phyloP scores from a whole-genome alignment of 1,140 invertebrate species.

The Oryzaephilus surinamensis region DNA sequence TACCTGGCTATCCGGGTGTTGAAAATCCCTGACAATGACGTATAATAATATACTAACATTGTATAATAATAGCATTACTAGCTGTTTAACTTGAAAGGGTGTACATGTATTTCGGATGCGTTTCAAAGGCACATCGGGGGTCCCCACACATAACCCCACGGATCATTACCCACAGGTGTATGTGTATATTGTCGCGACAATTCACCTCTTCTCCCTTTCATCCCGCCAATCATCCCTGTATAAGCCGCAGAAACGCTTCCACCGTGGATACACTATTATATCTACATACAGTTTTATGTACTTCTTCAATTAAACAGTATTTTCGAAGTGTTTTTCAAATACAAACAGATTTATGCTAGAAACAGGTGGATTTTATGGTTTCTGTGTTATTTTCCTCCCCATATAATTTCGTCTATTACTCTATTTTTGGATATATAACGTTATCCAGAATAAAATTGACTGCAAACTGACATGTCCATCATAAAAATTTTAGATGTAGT shows the following conservation, averaged over 20 bases:
- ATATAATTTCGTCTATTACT: too few species aligned
- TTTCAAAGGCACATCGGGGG: conserved; percentile 12
- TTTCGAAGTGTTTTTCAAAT: background rate
- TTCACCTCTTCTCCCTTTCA: too few species aligned
- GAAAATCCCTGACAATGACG: conserved; percentile 14
- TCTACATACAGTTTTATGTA: background rate
- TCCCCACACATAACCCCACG: conserved; percentile 11
- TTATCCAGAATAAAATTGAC: too few species aligned
- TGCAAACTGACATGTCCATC: too few species aligned
- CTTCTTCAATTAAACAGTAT: background rate
- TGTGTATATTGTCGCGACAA: background rate
- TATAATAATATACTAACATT: conserved; percentile 10
- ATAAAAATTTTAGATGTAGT: too few species aligned
- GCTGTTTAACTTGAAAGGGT: conserved; percentile 11
- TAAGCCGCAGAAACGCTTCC: background rate
- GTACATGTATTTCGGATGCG: conserved; percentile 13
- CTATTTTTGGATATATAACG: too few species aligned
- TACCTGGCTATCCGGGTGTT: conserved; percentile 6
- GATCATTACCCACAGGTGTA: conserved; percentile 15
- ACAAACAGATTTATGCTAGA: background rate
- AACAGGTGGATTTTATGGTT: background rate
- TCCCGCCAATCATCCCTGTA: too few species aligned
- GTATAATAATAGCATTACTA: conserved; percentile 12
- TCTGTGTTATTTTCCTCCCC: background rate
- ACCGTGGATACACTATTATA: background rate